phyloP scores from a whole-genome alignment of 2,888 invertebrate genomes.

The Andricus quercusramuli region DNA sequence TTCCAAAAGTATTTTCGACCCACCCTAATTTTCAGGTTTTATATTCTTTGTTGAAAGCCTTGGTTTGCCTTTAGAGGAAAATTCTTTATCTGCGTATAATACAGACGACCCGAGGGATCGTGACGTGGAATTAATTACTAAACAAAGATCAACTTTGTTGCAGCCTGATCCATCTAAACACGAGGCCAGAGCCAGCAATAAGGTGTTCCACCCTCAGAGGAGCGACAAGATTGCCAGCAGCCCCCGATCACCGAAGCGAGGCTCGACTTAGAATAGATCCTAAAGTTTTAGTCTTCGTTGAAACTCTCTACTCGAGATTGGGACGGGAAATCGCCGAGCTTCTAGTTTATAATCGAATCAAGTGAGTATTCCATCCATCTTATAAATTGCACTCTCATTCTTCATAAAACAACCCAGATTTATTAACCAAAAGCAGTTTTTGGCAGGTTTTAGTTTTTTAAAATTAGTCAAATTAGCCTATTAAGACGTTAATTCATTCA shows the following conservation, averaged over 20 bases:
- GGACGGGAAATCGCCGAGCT: constrained; percentile 95
- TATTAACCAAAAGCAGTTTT: neutral
- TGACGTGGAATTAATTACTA: constrained; percentile 44
- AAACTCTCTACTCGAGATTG: constrained; percentile 94
- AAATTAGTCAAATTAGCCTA: too few species aligned
- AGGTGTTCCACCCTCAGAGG: constrained; percentile 88
- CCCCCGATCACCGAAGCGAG: constrained; percentile 92
- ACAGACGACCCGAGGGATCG: neutral
- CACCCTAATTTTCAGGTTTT: neutral
- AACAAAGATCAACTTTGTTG: constrained; percentile 58
- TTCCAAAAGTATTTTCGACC: too few species aligned
- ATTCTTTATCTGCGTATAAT: neutral
- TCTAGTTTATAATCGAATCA: constrained; percentile 95
- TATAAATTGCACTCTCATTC: neutral
- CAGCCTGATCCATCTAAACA: constrained; percentile 88
- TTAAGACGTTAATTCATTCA: too few species aligned
- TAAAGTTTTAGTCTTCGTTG: constrained; percentile 95
- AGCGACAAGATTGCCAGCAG: constrained; percentile 82
- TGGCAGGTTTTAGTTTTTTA: too few species aligned
- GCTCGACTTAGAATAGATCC: constrained; percentile 93
- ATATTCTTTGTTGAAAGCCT: neutral
- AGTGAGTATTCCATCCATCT: constrained; percentile 83
- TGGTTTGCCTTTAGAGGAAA: neutral
- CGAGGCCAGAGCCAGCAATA: constrained; percentile 89
- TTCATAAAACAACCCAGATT: neutral